These are phyloP conservation scores for Cantharis flavilabris DNA, from an alignment of 2,888 invertebrate species.

Conservation along the genomic window DNA sequence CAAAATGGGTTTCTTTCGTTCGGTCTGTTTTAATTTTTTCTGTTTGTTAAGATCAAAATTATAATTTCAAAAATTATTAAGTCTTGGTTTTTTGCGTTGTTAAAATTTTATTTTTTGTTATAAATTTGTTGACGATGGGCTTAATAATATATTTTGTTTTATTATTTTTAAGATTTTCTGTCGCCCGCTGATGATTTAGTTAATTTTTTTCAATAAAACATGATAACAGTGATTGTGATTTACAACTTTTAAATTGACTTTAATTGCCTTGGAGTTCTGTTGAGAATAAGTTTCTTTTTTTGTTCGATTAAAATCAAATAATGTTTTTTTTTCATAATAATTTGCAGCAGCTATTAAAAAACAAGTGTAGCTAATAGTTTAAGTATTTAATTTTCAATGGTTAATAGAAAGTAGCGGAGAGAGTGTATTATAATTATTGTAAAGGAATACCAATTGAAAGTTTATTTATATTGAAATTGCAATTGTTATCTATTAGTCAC, in stretches of 20 bases:
- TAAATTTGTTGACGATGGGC: not conserved
- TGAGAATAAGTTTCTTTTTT: not conserved
- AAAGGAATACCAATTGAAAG: not conserved
- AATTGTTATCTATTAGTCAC: not conserved
- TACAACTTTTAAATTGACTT: not conserved
- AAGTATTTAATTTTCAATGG: not conserved
- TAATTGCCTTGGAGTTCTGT: not conserved
- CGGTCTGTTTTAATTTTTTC: slow-evolving; percentile 32
- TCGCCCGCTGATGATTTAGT: not conserved
- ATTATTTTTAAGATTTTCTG: not conserved
- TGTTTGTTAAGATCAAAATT: slow-evolving; percentile 44
- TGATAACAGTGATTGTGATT: not conserved
- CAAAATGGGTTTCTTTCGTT: not conserved
- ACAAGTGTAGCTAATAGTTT: not conserved
- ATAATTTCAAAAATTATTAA: not conserved
- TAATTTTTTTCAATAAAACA: not conserved
- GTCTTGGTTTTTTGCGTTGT: not conserved
- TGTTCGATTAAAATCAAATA: not conserved
- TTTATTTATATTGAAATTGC: not conserved
- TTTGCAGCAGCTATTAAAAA: not conserved
- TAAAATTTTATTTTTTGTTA: not conserved
- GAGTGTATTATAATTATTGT: not conserved
- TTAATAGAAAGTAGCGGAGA: not conserved
- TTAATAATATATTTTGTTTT: not conserved
- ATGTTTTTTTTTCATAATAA: not conserved